phyloP scores from a whole-genome alignment of 2,113 vertebrate genomes.

The Paratilapia polleni region DNA sequence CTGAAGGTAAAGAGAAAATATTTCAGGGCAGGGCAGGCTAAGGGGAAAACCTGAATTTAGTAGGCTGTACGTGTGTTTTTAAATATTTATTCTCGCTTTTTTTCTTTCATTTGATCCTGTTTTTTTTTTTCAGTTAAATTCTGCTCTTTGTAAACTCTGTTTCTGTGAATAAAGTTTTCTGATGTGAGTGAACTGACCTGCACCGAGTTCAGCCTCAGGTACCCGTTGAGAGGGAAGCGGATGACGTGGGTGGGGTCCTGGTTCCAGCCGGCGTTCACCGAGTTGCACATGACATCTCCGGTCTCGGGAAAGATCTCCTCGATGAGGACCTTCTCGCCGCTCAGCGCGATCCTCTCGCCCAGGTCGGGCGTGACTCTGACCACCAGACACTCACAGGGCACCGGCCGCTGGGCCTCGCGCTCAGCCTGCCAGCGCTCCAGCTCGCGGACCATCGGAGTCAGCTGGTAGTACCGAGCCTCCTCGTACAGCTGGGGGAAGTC shows the following conservation, averaged over 20 bases:
- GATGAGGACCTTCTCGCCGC: slow-evolving; percentile 91
- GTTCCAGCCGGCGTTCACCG: slow-evolving; percentile 93
- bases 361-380: slow-evolving; percentile 90
- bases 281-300: slow-evolving; percentile 94
- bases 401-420: slow-evolving; percentile 83
- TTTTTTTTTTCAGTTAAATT: no score
- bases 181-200: slow-evolving; percentile 78
- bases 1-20: no score
- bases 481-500: slow-evolving; percentile 93
- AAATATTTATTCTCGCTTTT: no score
- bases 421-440: slow-evolving; percentile 93
- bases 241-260: slow-evolving; percentile 95
- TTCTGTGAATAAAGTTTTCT: background rate
- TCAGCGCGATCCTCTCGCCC: slow-evolving; percentile 89
- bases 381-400: slow-evolving; percentile 90
- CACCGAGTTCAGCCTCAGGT: slow-evolving; percentile 91
- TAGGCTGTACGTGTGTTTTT: no score
- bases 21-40: no score
- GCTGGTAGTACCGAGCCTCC: slow-evolving; percentile 93
- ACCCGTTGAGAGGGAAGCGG: slow-evolving; percentile 91
- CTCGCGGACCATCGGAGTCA: slow-evolving; percentile 92
- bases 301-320: slow-evolving; percentile 94
- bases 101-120: no score
- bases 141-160: no score
- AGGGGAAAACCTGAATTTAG: no score